phyloP scores from a whole-genome alignment of 1,140 invertebrate genomes.

The Procambarus clarkii region DNA sequence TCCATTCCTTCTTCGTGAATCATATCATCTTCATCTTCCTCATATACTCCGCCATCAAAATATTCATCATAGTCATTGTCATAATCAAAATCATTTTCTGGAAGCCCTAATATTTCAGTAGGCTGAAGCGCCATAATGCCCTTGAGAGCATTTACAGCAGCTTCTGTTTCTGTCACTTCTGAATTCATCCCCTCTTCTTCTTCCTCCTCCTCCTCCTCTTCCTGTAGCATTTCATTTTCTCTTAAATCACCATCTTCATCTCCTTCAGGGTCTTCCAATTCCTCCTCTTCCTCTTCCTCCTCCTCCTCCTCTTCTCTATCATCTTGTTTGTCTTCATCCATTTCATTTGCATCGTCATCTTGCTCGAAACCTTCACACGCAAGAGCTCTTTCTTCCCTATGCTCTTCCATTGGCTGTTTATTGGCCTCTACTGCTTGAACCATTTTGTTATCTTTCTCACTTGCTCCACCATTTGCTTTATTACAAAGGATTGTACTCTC shows the following conservation, averaged over 20 bases:
- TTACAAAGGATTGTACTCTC: not conserved
- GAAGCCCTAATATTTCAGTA: slow-evolving; percentile 61
- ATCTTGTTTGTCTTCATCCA: not conserved
- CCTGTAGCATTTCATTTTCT: slow-evolving; percentile 36
- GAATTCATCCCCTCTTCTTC: slow-evolving; percentile 1
- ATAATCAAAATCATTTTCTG: slow-evolving; percentile 53
- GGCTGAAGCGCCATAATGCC: slow-evolving; percentile 62
- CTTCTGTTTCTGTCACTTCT: slow-evolving; percentile 56
- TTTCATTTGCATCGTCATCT: not conserved
- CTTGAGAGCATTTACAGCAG: slow-evolving; percentile 66
- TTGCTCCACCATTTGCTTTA: not conserved
- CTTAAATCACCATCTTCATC: not conserved
- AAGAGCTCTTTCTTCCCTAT: not conserved
- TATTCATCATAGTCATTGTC: slow-evolving; percentile 62
- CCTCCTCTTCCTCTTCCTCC: slow-evolving; percentile 17
- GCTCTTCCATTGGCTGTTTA: not conserved
- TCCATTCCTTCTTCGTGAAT: slow-evolving; percentile 14
- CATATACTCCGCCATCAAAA: slow-evolving; percentile 68
- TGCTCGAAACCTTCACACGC: not conserved
- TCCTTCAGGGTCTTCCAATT: slow-evolving; percentile 37
- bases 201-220: slow-evolving; percentile 46
- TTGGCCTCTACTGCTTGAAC: not conserved
- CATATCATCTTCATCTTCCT: slow-evolving; percentile 52
- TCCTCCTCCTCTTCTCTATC: slow-evolving; percentile 7
- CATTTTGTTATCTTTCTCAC: not conserved